Evolutionary conservation across 2,888 invertebrate species (phyloP).

Genomic region (Megalurothrips usitatus): DNA sequence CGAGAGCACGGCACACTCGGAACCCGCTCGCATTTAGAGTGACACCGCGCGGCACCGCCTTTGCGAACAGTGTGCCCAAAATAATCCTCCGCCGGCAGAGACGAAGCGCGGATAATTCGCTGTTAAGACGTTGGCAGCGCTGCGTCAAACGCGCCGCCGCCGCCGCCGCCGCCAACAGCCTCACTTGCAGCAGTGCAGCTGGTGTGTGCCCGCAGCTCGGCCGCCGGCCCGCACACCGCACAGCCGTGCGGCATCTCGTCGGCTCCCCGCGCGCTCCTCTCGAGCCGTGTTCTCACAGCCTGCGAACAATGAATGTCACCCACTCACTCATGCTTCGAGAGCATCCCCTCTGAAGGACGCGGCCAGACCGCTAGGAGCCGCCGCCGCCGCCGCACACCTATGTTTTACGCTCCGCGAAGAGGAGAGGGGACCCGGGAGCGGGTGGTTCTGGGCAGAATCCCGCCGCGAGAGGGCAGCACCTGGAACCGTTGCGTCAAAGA

Average conservation of each 20-base stretch:
- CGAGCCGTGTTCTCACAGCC: slow-evolving; percentile 19
- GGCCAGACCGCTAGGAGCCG: background rate
- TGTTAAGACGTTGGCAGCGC: background rate
- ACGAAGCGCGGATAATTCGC: background rate
- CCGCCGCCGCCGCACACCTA: background rate
- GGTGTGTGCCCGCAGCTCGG: background rate
- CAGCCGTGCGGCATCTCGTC: background rate
- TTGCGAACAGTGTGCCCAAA: background rate
- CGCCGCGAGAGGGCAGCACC: no score
- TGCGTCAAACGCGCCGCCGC: background rate
- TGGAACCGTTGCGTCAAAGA: no score
- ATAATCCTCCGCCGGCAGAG: background rate
- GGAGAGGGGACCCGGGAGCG: no score
- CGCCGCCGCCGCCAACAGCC: background rate
- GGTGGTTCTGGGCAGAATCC: no score
- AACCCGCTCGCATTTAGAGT: no score
- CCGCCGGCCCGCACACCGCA: no score
- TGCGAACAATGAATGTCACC: slow-evolving; percentile 13
- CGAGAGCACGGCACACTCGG: no score
- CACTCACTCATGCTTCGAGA: slow-evolving; percentile 15
- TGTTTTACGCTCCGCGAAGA: no score
- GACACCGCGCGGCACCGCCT: no score
- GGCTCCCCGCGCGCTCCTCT: slow-evolving; percentile 7
- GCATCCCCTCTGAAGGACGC: background rate
- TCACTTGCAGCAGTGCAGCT: background rate